These are phyloP conservation scores for Pipistrellus pygmaeus DNA, from an alignment of 2,797 vertebrate genomes.

Conservation along the genomic window DNA sequence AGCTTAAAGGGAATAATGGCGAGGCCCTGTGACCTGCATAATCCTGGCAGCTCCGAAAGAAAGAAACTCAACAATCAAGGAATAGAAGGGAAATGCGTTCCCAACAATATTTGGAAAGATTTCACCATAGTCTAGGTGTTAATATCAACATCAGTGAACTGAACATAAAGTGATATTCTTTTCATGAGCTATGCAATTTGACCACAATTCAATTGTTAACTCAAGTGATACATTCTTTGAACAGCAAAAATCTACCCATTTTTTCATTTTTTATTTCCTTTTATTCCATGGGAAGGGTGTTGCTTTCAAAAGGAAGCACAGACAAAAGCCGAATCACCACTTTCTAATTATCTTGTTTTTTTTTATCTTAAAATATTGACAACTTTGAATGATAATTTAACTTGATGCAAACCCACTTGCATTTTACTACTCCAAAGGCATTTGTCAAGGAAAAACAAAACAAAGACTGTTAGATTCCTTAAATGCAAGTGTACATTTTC, in stretches of 20 bases:
- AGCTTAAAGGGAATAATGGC: rapidly evolving
- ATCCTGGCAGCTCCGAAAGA: background rate
- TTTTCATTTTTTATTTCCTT: background rate
- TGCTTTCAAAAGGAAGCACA: background rate
- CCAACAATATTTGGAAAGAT: background rate
- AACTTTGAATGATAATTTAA: background rate
- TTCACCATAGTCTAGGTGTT: background rate
- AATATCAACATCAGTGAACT: background rate
- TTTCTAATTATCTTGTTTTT: background rate
- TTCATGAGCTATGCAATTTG: background rate
- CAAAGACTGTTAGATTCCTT: background rate
- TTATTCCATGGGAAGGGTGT: background rate
- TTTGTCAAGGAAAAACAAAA: background rate
- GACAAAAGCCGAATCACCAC: background rate
- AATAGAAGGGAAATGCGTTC: background rate
- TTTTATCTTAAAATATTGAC: background rate
- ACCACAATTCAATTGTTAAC: background rate
- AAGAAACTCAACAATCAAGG: background rate
- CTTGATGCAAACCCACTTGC: background rate
- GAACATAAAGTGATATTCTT: background rate
- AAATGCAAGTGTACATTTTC: background rate
- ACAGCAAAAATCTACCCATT: background rate
- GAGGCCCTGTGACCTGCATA: too few relatives aligned
- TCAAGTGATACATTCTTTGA: background rate
- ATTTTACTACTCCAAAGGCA: background rate